These are phyloP conservation scores for Leptonema lineaticorne DNA, from an alignment of 1,140 invertebrate species.

Conservation along the genomic window DNA sequence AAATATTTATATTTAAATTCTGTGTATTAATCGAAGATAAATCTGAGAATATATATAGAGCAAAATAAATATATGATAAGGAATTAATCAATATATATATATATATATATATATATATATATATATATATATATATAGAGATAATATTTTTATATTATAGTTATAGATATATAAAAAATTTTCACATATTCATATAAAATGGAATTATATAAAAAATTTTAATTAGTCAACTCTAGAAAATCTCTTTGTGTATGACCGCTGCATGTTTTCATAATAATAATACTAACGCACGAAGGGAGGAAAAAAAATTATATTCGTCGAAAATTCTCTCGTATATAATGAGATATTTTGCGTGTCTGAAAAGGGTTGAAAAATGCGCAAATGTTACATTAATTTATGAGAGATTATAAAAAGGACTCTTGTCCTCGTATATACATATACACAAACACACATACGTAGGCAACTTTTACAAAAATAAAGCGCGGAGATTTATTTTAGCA, in stretches of 20 bases:
- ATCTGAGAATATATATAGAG: too few relatives aligned
- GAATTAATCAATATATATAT: not conserved
- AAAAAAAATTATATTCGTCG: not conserved
- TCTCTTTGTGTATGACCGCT: not conserved
- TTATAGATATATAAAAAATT: not conserved
- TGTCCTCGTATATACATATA: too few relatives aligned
- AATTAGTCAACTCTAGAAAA: not conserved
- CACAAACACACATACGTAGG: too few relatives aligned
- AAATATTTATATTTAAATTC: too few relatives aligned
- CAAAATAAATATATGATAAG: not conserved
- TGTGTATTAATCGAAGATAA: too few relatives aligned
- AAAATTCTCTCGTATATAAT: not conserved
- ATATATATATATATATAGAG: not conserved
- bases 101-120: not conserved
- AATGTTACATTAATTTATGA: slow-evolving; percentile 20
- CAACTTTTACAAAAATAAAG: slow-evolving; percentile 12
- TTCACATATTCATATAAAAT: not conserved
- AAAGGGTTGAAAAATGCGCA: slow-evolving; percentile 17
- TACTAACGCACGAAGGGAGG: not conserved
- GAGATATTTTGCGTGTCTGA: slow-evolving; percentile 2
- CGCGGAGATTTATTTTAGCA: slow-evolving; percentile 9
- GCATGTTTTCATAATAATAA: not conserved
- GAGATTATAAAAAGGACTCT: slow-evolving; percentile 15
- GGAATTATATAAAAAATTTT: not conserved
- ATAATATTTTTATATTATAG: too few relatives aligned